Evolutionary conservation across 2,888 invertebrate species (phyloP), one percentile per base, ranked within the genome.

Genomic region (Nomada ferruginata): DNA sequence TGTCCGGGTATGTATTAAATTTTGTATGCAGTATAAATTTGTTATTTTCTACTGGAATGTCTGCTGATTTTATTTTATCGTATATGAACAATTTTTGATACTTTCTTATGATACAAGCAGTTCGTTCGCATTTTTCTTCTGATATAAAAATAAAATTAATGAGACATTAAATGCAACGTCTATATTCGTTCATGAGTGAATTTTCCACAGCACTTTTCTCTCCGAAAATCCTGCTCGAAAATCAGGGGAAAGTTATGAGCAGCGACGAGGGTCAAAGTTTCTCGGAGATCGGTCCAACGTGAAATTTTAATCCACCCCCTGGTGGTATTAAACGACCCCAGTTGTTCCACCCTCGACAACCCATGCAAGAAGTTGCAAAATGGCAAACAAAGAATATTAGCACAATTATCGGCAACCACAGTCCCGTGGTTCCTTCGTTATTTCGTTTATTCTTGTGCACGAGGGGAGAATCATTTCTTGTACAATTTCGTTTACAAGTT

Each of bases 331-430:
- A 68, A 53, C 23, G 64, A 26, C n/a, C 26, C 53, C 18, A 15
- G 29, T 63, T 60, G 29, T 20, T 55, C 64, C 61, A 60, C 61
- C 75, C 77, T 61, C 65, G 42, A 13, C 36, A 36, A 15, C 13
- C 59, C 53, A 71, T 57, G 69, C 79, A 79, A 84, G 82, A 84
- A 82, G 76, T 88, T 80, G 79, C 83, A 69, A 85, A 88, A 83
- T 72, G 85, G 83, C 74, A 85, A 87, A 88, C 87, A 88, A 88
- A 82, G 87, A 83, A 88, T 88, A 87, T 87, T 88, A 83, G 85
- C 87, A 52, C 75, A 83, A 87, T 87, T 86, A 87, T 75, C 66
- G 78, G 29, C 57, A 23, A 53, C n/a, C 53, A 53, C 20, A 68
- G 65, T 26, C 50, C 63, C 65, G 76, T 57, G 66, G 87, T 65